phyloP scores from a whole-genome alignment of 2,113 vertebrate species.

The Paradoxurus hermaphroditus region DNA sequence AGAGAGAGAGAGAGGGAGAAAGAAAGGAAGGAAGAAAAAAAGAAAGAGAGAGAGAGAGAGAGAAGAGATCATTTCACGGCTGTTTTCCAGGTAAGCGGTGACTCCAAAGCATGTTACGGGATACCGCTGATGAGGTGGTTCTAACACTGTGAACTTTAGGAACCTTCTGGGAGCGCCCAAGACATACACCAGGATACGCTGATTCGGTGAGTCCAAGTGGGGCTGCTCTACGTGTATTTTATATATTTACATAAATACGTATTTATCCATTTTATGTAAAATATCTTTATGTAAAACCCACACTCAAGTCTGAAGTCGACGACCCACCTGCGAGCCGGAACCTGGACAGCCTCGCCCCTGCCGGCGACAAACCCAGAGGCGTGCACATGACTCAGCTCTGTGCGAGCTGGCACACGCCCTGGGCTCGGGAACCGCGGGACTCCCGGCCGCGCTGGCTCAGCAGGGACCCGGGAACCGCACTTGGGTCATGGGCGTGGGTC shows the following conservation, averaged over 20 bases:
- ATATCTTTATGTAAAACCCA: no score
- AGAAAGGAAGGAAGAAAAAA: no score
- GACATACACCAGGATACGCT: neutral
- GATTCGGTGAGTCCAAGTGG: rapidly evolving
- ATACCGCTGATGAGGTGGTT: rapidly evolving
- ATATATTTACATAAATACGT: rapidly evolving
- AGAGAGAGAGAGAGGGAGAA: no score
- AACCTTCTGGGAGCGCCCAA: rapidly evolving
- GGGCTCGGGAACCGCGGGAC: rapidly evolving
- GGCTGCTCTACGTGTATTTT: rapidly evolving
- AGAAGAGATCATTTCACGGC: no score
- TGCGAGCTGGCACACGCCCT: rapidly evolving
- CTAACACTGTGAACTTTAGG: no score
- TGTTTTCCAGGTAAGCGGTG: neutral
- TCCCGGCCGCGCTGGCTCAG: neutral
- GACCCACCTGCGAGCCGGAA: rapidly evolving
- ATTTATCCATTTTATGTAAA: neutral
- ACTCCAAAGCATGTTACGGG: rapidly evolving
- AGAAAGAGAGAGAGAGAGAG: no score
- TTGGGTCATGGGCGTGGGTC: rapidly evolving
- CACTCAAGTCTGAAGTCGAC: rapidly evolving
- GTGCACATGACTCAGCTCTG: rapidly evolving
- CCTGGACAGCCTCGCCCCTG: rapidly evolving
- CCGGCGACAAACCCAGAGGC: rapidly evolving
- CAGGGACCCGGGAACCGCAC: rapidly evolving